A percentile compares a stretch with the other conserved stretches of the same genome.
phyloP scores from a whole-genome alignment of 2,888 invertebrate genomes.

The Arenicola marina region DNA sequence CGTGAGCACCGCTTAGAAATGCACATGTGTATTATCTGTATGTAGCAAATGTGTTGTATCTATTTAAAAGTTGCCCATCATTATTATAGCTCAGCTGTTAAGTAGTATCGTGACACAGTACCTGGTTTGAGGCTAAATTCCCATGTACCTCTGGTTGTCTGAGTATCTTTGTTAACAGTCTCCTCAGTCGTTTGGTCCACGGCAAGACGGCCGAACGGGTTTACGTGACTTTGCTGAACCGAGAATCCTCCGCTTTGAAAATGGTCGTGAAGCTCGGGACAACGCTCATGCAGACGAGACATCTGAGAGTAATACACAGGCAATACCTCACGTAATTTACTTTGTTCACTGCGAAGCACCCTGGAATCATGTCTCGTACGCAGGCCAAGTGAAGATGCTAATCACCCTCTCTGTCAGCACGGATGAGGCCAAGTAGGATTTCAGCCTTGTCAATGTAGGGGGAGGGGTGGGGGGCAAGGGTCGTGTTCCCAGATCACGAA shows the following conservation, averaged over 20 bases:
- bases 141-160: conserved; percentile 30
- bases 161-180: conserved; percentile 30
- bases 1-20: too few relatives aligned
- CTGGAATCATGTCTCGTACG: conserved; percentile 29
- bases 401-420: conserved; percentile 29
- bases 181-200: conserved; percentile 28
- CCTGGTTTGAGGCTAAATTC: conserved; percentile 27
- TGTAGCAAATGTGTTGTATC: too few relatives aligned
- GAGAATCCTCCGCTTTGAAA: conserved; percentile 22
- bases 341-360: conserved; percentile 34
- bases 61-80: too few relatives aligned
- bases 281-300: conserved; percentile 3
- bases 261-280: conserved; percentile 14
- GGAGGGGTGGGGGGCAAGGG: not conserved
- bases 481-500: too few relatives aligned
- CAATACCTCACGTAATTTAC: conserved; percentile 35
- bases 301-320: conserved; percentile 16
- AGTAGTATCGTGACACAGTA: conserved; percentile 24
- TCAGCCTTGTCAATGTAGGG: conserved; percentile 34
- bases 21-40: too few relatives aligned
- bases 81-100: conserved; percentile 32
- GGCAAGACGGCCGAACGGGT: conserved; percentile 26
- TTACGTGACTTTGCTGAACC: conserved; percentile 16
- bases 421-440: conserved; percentile 23
- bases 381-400: conserved; percentile 28